Evolutionary conservation across 2,797 vertebrate genomes (phyloP), one percentile per base, ranked within the genome.

Genomic region (Anomalospiza imberbis): DNA sequence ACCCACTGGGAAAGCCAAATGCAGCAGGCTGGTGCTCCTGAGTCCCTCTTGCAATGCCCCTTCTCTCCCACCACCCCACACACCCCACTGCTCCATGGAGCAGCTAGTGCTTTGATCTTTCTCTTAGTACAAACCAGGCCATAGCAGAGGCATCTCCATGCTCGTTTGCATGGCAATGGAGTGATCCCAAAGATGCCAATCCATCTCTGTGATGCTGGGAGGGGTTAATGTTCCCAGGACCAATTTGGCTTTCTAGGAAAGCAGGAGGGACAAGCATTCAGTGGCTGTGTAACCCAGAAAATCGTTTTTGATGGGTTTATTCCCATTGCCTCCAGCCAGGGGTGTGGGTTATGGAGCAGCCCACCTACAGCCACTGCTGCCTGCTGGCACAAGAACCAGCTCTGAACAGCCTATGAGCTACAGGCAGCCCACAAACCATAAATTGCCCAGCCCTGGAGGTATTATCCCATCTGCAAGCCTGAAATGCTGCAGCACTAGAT

Each of bases 61-160:
- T 87, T 55, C 67, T 65, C 24, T 71, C 17, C 57, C 40, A 77
- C 20, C 17, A 50, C 18, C 14, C 15, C 1, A 1, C 13, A 12
- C 1, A 1, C 21, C 18, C 5, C 25, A 61, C 44, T 57, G 31
- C 19, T 79, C 45, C 3, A 0, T 0, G 1, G 28, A 76, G 12
- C 17, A 20, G 32, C 48, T 5, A 54, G 32, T 48, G 25, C 28
- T 84, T 79, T 94, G 70, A 40, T 14, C 32, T 67, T 67, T 28
- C 13, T 60, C 16, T 54, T 54, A 54, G 31, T 20, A 75, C 38
- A 65, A 92, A 80, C 12, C 24, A 61, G 45, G 26, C 26, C 22
- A 36, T 31, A 73, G 13, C 11, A 1, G 5, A 74, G 24, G 34
- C 29, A 71, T 10, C 31, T 47, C 80, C 13, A 19, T 6, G 11